A percentile compares a stretch with the other conserved stretches of the same genome.
These are phyloP conservation scores for Fundulus diaphanus DNA, from an alignment of 2,797 vertebrate species.

Conservation along the genomic window DNA sequence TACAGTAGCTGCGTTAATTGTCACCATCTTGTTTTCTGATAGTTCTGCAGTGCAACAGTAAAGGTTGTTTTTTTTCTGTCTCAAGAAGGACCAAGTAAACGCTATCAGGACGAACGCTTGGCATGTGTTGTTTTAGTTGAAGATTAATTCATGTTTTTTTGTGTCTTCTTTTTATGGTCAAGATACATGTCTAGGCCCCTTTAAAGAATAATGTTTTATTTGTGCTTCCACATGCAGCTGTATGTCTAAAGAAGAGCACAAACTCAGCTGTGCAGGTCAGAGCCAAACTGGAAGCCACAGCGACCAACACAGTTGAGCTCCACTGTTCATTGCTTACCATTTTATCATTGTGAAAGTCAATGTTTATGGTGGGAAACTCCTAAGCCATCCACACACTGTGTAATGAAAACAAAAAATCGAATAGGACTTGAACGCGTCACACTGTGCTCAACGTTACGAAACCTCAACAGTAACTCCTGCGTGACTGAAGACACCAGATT, in stretches of 20 bases:
- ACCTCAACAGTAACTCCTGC: not conserved
- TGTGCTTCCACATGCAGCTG: not conserved
- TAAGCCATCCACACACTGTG: not conserved
- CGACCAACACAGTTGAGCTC: not conserved
- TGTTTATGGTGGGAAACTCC: not conserved
- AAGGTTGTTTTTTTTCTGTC: no score
- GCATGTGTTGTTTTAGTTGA: no score
- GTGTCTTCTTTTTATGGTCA: no score
- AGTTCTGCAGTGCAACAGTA: no score
- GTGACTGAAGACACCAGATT: not conserved
- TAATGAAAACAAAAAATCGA: not conserved
- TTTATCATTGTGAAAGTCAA: not conserved
- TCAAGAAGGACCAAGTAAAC: no score
- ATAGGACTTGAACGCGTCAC: not conserved
- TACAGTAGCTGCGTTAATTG: no score
- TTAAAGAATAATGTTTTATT: not conserved
- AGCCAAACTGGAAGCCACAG: not conserved
- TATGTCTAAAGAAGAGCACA: not conserved
- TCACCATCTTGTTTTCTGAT: no score
- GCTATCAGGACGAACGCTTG: no score
- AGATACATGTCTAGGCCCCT: no score
- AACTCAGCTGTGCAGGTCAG: not conserved
- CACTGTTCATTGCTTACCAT: not conserved
- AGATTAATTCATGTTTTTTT: no score
- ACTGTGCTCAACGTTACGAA: not conserved